Evolutionary conservation across 1,140 invertebrate genomes (phyloP).

Genomic region (Atopsyche davidsoni): DNA sequence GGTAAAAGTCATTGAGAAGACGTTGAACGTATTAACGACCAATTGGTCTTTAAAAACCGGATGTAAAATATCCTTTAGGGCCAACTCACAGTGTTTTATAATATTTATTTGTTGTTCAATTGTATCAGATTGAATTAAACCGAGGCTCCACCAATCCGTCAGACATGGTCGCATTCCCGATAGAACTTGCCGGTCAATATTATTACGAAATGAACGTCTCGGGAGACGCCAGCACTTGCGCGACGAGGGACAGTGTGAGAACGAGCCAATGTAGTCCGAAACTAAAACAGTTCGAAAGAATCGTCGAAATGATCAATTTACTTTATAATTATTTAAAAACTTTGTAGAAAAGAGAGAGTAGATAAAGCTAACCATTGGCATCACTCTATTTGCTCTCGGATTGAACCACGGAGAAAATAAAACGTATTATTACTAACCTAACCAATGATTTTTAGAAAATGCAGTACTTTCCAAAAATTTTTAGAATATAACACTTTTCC

Average conservation of each 20-base stretch:
- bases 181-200: slow-evolving; percentile 3
- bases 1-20: slow-evolving; percentile 1
- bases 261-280: neutral
- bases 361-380: neutral
- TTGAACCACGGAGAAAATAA: too few relatives aligned
- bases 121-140: neutral
- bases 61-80: neutral
- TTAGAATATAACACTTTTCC: too few relatives aligned
- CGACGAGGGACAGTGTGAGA: neutral
- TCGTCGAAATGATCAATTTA: neutral
- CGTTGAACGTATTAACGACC: slow-evolving; percentile 1
- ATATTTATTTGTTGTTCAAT: neutral
- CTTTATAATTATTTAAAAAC: neutral
- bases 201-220: too few relatives aligned
- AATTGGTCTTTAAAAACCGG: slow-evolving; percentile 7
- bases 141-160: slow-evolving; percentile 7
- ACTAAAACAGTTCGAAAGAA: neutral
- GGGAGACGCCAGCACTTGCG: neutral
- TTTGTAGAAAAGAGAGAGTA: neutral
- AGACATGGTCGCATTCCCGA: slow-evolving; percentile 12
- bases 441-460: too few relatives aligned
- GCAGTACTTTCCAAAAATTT: too few relatives aligned
- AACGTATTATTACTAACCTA: too few relatives aligned
- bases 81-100: neutral
- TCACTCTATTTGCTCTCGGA: too few relatives aligned